phyloP scores from a whole-genome alignment of 2,888 invertebrate genomes.

The Neoaliturus tenellus region DNA sequence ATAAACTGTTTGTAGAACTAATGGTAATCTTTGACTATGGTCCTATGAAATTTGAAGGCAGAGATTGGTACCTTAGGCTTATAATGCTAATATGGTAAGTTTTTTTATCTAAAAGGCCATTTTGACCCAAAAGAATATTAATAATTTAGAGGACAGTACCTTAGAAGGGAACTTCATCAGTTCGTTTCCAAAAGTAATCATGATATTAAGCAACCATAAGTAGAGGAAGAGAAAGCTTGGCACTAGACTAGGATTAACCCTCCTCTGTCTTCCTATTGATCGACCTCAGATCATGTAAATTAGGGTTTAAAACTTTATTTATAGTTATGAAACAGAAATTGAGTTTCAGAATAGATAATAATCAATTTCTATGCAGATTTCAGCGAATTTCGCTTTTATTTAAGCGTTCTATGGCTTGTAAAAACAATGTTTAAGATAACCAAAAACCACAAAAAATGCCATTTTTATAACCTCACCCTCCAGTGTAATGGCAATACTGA shows the following conservation, averaged over 20 bases:
- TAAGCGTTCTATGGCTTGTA: background rate
- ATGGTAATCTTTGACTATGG: too few relatives aligned
- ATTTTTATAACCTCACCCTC: constrained; percentile 42
- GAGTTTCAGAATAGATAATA: background rate
- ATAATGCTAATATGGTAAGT: too few relatives aligned
- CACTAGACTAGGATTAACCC: constrained; percentile 36
- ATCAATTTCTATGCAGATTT: background rate
- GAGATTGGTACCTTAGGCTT: too few relatives aligned
- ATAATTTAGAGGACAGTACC: background rate
- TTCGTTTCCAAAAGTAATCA: constrained; percentile 42
- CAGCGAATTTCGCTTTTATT: background rate
- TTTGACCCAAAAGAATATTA: background rate
- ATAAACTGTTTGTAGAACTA: too few relatives aligned
- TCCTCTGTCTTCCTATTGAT: constrained; percentile 43
- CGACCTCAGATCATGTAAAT: constrained; percentile 9
- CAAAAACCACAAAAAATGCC: constrained; percentile 10
- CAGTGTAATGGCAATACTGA: constrained; percentile 9
- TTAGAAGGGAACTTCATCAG: constrained; percentile 40
- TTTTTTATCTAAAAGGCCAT: background rate
- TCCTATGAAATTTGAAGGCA: too few relatives aligned
- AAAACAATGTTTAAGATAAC: constrained; percentile 29
- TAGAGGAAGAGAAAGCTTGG: constrained; percentile 22
- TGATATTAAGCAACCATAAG: constrained; percentile 38
- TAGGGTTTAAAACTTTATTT: background rate
- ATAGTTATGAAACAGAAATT: background rate